Evolutionary conservation across 2,888 invertebrate species (phyloP).

Genomic region (Stramonita haemastoma): DNA sequence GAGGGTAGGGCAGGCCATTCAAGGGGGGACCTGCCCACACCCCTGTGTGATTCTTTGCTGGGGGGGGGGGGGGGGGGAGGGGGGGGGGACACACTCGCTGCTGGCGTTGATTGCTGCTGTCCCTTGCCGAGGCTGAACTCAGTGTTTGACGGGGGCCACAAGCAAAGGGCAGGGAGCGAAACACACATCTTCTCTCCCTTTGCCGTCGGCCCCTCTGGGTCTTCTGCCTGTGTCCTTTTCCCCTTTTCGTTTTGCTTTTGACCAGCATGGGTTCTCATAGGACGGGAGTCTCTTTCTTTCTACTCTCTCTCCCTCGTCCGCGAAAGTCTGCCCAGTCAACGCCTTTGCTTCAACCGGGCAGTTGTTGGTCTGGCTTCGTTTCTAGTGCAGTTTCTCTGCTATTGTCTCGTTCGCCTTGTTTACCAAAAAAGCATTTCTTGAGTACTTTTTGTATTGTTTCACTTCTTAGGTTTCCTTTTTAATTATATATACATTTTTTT

Average conservation of each 20-base stretch:
- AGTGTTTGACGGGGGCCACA: slow-evolving; percentile 15
- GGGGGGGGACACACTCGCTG: background rate
- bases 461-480: background rate
- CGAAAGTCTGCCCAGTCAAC: slow-evolving; percentile 19
- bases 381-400: background rate
- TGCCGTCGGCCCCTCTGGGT: slow-evolving; percentile 6
- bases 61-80: background rate
- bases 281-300: background rate
- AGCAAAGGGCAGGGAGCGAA: background rate
- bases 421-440: background rate
- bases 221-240: background rate
- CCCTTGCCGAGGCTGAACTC: slow-evolving; percentile 14
- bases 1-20: background rate
- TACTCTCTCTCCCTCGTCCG: background rate
- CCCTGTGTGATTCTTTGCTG: slow-evolving; percentile 11
- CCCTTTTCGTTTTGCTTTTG: background rate
- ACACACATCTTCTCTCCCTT: background rate
- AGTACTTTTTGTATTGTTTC: background rate
- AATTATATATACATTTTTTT: too few species aligned
- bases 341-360: background rate
- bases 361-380: background rate
- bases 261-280: background rate
- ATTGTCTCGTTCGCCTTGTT: background rate
- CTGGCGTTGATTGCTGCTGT: background rate
- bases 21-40: background rate